Conservation (phyloP, 2,797 vertebrate species). For the Podarcis siculus region DNA sequence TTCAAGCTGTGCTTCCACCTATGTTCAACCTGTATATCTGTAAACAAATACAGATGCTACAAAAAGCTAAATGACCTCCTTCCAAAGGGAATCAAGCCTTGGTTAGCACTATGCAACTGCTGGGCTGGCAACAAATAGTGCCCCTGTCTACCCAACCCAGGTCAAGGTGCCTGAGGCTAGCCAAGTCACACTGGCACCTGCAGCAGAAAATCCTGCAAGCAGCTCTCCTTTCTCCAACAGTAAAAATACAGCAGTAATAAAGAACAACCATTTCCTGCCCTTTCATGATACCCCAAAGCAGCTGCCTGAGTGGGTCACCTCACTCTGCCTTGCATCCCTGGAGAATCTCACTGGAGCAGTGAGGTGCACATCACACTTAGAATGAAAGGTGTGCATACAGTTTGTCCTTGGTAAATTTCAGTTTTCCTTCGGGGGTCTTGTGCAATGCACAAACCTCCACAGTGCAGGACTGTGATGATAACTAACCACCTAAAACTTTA, state of each 20-base stretch:
- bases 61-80: no score
- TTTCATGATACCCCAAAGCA: neutral
- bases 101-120: no score
- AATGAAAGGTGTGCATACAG: neutral
- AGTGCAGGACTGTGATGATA: neutral
- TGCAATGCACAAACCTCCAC: neutral
- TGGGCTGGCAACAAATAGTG: neutral
- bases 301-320: neutral
- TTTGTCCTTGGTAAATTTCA: neutral
- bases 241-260: neutral
- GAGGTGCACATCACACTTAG: neutral
- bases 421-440: neutral
- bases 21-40: no score
- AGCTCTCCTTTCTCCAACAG: neutral
- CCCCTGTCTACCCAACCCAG: neutral
- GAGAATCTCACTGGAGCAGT: neutral
- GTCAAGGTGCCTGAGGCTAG: neutral
- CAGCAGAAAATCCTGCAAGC: neutral
- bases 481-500: neutral
- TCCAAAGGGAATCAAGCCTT: no score
- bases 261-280: neutral
- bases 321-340: neutral
- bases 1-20: no score
- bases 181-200: neutral
- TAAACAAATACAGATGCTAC: no score